Evolutionary conservation across 2,888 invertebrate species (phyloP).

Genomic region (Nasonia oneida): DNA sequence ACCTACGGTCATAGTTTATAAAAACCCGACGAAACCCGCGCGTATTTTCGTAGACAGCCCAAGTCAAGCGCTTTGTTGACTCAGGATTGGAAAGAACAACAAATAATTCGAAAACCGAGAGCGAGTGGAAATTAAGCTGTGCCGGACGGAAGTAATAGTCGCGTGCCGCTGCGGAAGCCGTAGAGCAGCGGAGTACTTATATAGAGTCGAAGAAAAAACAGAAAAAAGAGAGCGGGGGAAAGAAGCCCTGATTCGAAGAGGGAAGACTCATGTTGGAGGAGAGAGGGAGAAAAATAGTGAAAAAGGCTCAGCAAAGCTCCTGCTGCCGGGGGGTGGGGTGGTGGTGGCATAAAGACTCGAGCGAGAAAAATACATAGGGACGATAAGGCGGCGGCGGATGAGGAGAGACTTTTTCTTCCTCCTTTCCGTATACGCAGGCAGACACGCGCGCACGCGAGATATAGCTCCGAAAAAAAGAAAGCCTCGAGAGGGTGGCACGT

Average conservation of each 20-base stretch:
- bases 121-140: neutral
- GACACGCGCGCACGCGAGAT: neutral
- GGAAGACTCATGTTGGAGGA: neutral
- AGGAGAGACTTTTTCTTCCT: constrained; percentile 51
- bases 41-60: neutral
- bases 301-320: constrained; percentile 44
- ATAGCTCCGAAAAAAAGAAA: constrained; percentile 44
- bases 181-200: neutral
- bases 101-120: neutral
- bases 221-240: neutral
- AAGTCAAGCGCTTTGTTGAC: constrained; percentile 1
- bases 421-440: neutral
- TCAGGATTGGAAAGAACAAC: constrained; percentile 8
- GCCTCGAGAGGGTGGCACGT: constrained; percentile 48
- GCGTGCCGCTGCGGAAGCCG: constrained; percentile 20
- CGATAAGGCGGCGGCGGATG: constrained; percentile 20
- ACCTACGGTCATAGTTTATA: neutral
- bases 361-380: constrained; percentile 50
- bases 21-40: neutral
- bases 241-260: constrained; percentile 5
- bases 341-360: neutral
- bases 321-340: too few relatives aligned
- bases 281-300: constrained; percentile 43
- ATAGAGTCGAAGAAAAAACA: constrained; percentile 39
- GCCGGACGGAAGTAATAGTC: neutral